Conservation (phyloP, 1,140 invertebrate genomes). For the Anastatus disparis region DNA sequence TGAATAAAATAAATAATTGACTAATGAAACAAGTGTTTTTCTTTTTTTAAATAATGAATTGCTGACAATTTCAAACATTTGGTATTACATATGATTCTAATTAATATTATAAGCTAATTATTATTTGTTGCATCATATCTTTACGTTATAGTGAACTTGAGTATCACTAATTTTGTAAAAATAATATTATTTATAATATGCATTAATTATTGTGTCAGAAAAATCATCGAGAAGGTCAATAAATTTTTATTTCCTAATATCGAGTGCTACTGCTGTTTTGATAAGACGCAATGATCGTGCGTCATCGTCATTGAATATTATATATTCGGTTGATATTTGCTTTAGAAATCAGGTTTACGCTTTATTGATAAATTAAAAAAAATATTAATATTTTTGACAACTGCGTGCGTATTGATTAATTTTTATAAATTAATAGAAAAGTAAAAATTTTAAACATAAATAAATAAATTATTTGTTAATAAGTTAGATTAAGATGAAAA, state of each 20-base stretch:
- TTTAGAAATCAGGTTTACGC: background rate
- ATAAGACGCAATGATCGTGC: slow-evolving; percentile 6
- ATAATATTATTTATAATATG: background rate
- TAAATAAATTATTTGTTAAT: background rate
- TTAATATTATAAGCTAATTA: no score
- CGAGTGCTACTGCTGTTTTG: background rate
- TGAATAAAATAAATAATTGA: no score
- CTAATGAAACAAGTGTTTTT: no score
- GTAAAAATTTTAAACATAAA: background rate
- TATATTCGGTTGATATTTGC: background rate
- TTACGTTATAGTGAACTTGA: no score
- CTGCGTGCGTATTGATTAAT: no score
- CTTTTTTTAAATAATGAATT: background rate
- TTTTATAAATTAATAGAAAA: background rate
- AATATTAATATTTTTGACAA: no score
- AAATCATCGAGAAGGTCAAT: slow-evolving; percentile 19
- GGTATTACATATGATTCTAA: background rate
- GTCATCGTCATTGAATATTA: no score
- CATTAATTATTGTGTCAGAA: no score
- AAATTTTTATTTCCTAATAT: slow-evolving; percentile 14
- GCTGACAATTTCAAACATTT: background rate
- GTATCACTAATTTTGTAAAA: no score
- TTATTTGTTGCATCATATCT: no score
- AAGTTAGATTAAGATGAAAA: background rate
- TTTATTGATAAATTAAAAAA: no score